Evolutionary conservation across 2,113 vertebrate species (phyloP).

Genomic region (Clarias gariepinus): DNA sequence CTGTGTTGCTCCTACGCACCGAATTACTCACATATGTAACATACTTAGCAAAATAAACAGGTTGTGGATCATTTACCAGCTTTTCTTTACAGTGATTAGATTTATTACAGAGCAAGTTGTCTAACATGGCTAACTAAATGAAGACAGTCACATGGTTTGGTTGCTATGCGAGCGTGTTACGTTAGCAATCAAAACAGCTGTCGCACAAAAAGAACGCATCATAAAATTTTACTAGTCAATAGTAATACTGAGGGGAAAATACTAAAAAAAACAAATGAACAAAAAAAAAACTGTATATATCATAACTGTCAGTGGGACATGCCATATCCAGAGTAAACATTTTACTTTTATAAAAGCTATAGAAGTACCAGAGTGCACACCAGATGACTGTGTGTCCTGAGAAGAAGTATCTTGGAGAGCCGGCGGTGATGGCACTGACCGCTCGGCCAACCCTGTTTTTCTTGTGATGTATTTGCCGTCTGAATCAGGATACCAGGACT

Average conservation of each 20-base stretch:
- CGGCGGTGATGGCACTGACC: constrained; percentile 63
- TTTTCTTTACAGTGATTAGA: neutral
- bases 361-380: constrained; percentile 51
- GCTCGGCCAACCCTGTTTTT: constrained; percentile 44
- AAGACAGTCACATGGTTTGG: neutral
- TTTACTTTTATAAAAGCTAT: neutral
- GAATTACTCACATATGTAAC: neutral
- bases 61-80: neutral
- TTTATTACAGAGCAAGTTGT: neutral
- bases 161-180: neutral
- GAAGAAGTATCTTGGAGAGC: constrained; percentile 70
- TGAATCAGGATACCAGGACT: constrained; percentile 57
- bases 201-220: neutral
- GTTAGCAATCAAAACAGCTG: neutral
- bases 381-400: constrained; percentile 77
- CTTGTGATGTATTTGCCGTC: constrained; percentile 52
- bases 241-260: neutral
- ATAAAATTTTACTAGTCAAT: neutral
- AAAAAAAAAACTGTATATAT: neutral
- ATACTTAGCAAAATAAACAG: neutral
- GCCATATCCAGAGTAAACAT: neutral
- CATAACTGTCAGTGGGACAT: neutral
- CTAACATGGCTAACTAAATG: neutral
- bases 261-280: no score
- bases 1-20: neutral